A percentile compares a stretch with the other conserved stretches of the same genome.
Evolutionary conservation across 1,140 invertebrate genomes (phyloP).

Genomic region (Philopotamus ludificatus): DNA sequence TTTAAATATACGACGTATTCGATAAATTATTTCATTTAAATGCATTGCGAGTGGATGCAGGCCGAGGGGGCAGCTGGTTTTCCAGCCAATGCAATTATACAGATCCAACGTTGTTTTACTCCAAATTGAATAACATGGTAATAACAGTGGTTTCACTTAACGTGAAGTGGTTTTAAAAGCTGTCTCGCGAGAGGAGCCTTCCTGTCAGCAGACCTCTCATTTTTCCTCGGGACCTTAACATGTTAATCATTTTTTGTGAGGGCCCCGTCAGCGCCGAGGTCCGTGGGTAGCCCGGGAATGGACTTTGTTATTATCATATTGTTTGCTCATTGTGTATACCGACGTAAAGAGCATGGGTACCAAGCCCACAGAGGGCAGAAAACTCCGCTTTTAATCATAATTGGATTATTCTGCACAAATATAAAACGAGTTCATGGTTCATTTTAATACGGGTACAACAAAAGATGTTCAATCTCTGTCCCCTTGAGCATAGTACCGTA

Average conservation of each 20-base stretch:
- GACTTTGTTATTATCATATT: not conserved
- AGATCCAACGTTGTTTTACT: constrained; percentile 5
- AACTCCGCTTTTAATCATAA: not conserved
- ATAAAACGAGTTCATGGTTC: not conserved
- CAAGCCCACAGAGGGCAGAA: not conserved
- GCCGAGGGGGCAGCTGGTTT: too few species aligned
- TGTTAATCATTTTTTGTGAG: constrained; percentile 34
- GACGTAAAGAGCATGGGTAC: not conserved
- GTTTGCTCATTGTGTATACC: not conserved
- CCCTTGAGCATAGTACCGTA: too few species aligned
- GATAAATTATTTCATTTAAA: too few species aligned
- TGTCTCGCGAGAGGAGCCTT: not conserved
- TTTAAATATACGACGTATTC: too few species aligned
- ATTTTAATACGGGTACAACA: too few species aligned
- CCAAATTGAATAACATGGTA: constrained; percentile 35
- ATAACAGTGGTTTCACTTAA: constrained; percentile 25
- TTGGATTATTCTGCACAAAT: not conserved
- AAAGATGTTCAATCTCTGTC: too few species aligned
- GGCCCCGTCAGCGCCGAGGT: not conserved
- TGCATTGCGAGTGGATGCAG: too few species aligned
- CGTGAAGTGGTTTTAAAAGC: constrained; percentile 4
- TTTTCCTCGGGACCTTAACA: constrained; percentile 15
- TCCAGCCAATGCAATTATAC: too few species aligned
- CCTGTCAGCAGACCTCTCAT: constrained; percentile 5
- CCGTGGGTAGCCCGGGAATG: not conserved